Evolutionary conservation across 2,888 invertebrate genomes (phyloP), one percentile per base, ranked within the genome.

Genomic region (Lacanobia wlatinum): DNA sequence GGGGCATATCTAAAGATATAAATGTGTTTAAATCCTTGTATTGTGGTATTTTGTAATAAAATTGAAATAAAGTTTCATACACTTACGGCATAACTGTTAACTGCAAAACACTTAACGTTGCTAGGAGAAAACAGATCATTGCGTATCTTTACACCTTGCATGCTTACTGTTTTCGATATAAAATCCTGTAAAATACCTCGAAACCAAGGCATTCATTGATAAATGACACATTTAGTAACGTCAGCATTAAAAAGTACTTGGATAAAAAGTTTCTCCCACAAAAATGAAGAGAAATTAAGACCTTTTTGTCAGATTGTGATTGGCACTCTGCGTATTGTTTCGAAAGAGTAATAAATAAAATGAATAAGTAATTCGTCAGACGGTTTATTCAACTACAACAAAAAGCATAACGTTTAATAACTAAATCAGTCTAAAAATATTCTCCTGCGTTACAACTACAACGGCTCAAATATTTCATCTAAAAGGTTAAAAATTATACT

Each of bases 391-490:
- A 95, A 95, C 95, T 96, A 95, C 96, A 96, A 95, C 95, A 95
- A 96, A 96, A 96, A 95, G 94, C 95, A 94, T 95, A 95, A 95
- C 93, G 84, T 93, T 95, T 94, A 92, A 93, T 86, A 96, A 96
- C 96, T 96, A 96, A 96, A 95, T 96, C 96, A 96, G 96, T 96
- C 96, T 96, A 96, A 96, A 95, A 95, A 95, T 96, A 95, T 94
- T 94, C 93, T 94, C 94, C 94, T 92, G 94, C 90, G 83, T 89
- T 91, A 92, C 90, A 90, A 94, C 94, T 94, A 95, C 94, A 87
- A 88, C 89, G 91, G 89, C 91, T 93, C 91, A 92, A 93, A 92
- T 92, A 93, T 91, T 91, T 88, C 90, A 92, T 94, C 93, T 94
- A 94, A 93, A 93, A 93, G 88, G 90, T 89, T 90, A 89, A 90